Conservation (phyloP, 2,797 vertebrate species). For the Dryobates pubescens region DNA sequence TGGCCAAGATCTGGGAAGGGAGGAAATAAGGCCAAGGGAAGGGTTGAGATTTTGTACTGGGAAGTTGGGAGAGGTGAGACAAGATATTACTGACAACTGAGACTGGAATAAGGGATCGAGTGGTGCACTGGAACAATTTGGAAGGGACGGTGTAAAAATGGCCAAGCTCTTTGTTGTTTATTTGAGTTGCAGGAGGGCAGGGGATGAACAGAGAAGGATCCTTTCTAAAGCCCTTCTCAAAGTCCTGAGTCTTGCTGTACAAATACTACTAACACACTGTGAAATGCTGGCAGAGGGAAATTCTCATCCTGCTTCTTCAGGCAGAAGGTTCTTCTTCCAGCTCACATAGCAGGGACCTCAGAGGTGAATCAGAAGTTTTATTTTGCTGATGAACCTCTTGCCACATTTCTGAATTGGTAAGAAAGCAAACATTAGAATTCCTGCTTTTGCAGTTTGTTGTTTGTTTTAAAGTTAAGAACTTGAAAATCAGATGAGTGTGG, state of each 20-base stretch:
- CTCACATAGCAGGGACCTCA: accelerated
- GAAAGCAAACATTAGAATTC: not conserved
- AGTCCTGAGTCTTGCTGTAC: not conserved
- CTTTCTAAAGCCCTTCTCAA: not conserved
- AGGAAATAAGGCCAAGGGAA: not conserved
- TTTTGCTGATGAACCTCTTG: not conserved
- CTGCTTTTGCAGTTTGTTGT: not conserved
- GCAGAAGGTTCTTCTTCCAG: not conserved
- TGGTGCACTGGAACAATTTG: not conserved
- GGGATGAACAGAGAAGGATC: not conserved
- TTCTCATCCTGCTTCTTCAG: not conserved
- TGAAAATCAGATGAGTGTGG: not conserved
- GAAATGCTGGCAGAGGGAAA: not conserved
- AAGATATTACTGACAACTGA: not conserved
- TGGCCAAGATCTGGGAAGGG: not conserved
- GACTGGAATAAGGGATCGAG: not conserved
- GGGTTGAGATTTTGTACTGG: not conserved
- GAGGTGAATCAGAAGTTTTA: not conserved
- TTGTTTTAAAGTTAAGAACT: not conserved
- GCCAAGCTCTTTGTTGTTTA: not conserved
- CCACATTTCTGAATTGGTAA: not conserved
- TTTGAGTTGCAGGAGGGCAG: not conserved
- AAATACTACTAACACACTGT: not conserved
- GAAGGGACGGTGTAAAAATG: not conserved
- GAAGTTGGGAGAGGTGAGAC: not conserved